Conservation (phyloP, 2,113 vertebrate genomes). For the Centropus unirufus region DNA sequence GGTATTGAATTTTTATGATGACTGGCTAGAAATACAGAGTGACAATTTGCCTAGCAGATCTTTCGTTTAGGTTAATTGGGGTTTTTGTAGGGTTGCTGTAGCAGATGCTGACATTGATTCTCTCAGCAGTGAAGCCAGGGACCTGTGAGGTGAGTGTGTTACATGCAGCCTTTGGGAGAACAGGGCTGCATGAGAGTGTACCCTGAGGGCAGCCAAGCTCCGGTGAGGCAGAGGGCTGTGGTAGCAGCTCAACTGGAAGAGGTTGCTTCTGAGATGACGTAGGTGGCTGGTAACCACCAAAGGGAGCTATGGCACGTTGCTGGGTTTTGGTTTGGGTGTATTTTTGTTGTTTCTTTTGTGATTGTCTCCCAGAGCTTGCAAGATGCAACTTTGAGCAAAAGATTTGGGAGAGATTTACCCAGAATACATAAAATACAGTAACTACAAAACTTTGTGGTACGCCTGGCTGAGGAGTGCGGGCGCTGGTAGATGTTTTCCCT, state of each 20-base stretch:
- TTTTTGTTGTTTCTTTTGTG: background rate
- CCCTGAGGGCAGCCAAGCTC: accelerated
- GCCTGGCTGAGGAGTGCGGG: accelerated
- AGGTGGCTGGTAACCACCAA: background rate
- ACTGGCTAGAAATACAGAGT: background rate
- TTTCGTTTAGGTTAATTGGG: background rate
- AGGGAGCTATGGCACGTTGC: background rate
- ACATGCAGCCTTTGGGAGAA: background rate
- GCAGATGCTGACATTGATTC: background rate
- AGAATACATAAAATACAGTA: constrained; percentile 27
- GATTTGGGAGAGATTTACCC: background rate
- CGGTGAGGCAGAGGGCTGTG: accelerated
- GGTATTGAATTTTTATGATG: background rate
- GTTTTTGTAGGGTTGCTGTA: background rate
- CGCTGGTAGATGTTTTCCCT: background rate
- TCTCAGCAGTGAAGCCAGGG: background rate
- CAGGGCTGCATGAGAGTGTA: accelerated
- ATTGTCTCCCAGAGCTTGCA: background rate
- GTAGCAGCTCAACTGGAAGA: background rate
- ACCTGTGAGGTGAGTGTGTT: background rate
- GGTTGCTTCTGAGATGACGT: background rate
- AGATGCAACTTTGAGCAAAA: background rate
- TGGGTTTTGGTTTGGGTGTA: background rate
- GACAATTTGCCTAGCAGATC: background rate
- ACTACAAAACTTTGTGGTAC: background rate